Base-by-base conservation (phyloP, 1,140 invertebrate species). In the Dolichoris vasculosae region DNA sequence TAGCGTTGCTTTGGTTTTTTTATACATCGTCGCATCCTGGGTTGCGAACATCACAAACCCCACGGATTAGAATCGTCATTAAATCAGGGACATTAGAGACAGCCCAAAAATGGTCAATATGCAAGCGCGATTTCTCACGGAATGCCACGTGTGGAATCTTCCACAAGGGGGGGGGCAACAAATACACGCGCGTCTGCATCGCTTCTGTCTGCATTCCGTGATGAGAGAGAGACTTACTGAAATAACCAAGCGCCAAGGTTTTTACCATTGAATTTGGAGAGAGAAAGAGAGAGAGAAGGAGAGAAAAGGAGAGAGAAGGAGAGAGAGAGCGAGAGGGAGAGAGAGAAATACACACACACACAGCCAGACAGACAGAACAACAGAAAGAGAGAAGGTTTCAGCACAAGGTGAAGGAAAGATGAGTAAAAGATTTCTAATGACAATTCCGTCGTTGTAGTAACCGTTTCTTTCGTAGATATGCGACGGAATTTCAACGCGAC, bases 181-280 rank as follows among this genome's bases (percentile, higher is more conserved):
- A 59, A 48, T 69, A 78, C n/a, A 38, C 55, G 87, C 86, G 87
- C 81, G 86, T 86, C 55, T 67, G 84, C 40, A 43, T 17, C 78
- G 30, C 46, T 85, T 71, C 77, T 86, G 87, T 89, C 89, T 87
- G 88, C 90, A 90, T 90, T 90, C 88, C 90, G 86, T 89, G 89
- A 90, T 89, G 91, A 89, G 88, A 88, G 88, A 88, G 87, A 90
- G 82, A 86, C 88, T 86, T 84, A 90, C 90, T 88, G 89, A 91
- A 92, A 92, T 92, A 92, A 91, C 90, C 88, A 78, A 30, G 67
- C 26, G 26, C 55, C 71, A 89, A 92, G 91, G 91, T 92, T 92
- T 89, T 91, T 92, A 91, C 90, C 84, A 89, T 59, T 23, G 9
- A 26, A 26, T 4, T 13, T 17, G 23, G 7, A 9, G 23, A 59